These are phyloP conservation scores for Neomonachus schauinslandi DNA, from an alignment of 2,113 vertebrate genomes.

Conservation along the genomic window DNA sequence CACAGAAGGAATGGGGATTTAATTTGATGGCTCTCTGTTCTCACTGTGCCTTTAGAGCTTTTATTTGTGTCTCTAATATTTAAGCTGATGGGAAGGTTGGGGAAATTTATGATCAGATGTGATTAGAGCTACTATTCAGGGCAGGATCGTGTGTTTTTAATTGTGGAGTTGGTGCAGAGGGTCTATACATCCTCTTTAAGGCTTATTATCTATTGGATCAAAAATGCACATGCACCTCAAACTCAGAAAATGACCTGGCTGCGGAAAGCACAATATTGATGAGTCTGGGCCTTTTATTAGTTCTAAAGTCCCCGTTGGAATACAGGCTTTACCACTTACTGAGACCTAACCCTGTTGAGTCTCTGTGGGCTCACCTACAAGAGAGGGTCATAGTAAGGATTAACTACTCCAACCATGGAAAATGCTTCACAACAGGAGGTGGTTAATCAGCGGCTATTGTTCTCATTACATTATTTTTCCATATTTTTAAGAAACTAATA, in stretches of 20 bases:
- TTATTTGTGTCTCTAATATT: neutral
- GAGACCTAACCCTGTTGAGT: neutral
- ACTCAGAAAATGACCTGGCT: neutral
- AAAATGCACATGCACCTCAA: neutral
- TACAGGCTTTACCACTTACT: neutral
- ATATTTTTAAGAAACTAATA: neutral
- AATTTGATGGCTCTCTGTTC: neutral
- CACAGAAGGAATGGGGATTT: neutral
- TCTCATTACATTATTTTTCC: neutral
- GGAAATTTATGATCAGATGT: neutral
- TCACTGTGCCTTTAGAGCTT: neutral
- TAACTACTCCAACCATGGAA: neutral
- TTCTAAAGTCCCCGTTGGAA: neutral
- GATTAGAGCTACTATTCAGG: neutral
- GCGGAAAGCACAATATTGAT: neutral
- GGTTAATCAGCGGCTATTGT: neutral
- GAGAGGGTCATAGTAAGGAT: neutral
- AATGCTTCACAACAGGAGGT: neutral
- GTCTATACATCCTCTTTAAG: neutral
- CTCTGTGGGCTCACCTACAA: neutral
- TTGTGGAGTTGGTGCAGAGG: neutral
- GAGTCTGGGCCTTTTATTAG: neutral
- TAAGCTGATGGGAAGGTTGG: slow-evolving; percentile 3
- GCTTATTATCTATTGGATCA: neutral
- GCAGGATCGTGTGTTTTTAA: neutral